Percentiles rank a stretch among this genome's conserved stretches.
Evolutionary conservation across 2,113 vertebrate species (phyloP).

Genomic region (Melanotaenia duboulayi): DNA sequence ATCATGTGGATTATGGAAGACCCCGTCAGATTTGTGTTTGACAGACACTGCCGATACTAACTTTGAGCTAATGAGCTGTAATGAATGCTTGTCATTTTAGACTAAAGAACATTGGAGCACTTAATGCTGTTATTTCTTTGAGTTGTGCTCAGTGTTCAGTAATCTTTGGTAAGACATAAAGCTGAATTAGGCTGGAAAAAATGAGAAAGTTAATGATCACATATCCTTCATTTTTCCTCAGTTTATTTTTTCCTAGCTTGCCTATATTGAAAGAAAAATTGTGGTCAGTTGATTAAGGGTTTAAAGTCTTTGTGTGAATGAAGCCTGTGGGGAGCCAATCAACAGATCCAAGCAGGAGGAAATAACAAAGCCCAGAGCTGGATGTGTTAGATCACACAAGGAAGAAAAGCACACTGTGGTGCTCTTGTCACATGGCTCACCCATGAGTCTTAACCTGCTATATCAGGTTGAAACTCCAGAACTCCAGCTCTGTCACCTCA

Average conservation of each 20-base stretch:
- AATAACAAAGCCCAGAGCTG: slow-evolving; percentile 62
- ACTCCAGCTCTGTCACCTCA: slow-evolving; percentile 39
- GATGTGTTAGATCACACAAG: slow-evolving; percentile 57
- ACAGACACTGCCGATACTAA: slow-evolving; percentile 52
- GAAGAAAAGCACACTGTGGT: slow-evolving; percentile 32
- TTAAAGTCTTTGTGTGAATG: slow-evolving; percentile 32
- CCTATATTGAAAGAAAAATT: slow-evolving; percentile 8
- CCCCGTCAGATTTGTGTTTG: slow-evolving; percentile 40
- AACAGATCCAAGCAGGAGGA: slow-evolving; percentile 68
- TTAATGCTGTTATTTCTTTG: slow-evolving; percentile 64
- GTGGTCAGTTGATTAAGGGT: slow-evolving; percentile 30
- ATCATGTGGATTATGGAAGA: slow-evolving; percentile 33
- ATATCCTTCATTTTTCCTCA: background rate
- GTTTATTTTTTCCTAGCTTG: slow-evolving; percentile 6
- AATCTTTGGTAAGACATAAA: slow-evolving; percentile 5
- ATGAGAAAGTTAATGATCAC: background rate
- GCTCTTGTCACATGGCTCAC: slow-evolving; percentile 46
- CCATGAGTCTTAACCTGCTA: slow-evolving; percentile 6
- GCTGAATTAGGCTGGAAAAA: slow-evolving; percentile 9
- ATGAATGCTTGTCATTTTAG: slow-evolving; percentile 73
- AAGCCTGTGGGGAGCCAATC: slow-evolving; percentile 69
- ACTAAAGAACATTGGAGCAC: slow-evolving; percentile 63
- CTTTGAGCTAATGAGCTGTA: slow-evolving; percentile 70
- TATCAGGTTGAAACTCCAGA: slow-evolving; percentile 20
- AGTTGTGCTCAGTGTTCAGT: slow-evolving; percentile 35